Conservation (phyloP, 2,888 invertebrate genomes). For the Ellobium chinense region DNA sequence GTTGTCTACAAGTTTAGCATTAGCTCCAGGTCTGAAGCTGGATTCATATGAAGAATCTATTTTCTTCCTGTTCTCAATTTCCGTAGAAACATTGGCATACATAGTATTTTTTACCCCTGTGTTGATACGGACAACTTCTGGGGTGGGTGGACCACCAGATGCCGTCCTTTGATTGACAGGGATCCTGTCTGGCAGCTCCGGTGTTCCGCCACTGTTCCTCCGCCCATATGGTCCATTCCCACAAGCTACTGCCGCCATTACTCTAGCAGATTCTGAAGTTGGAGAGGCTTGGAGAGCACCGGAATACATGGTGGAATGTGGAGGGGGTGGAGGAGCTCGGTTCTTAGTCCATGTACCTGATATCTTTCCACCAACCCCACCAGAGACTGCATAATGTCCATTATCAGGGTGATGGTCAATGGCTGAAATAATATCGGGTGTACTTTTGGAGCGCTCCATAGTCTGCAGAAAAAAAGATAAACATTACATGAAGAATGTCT, state of each 20-base stretch:
- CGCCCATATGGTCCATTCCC: neutral
- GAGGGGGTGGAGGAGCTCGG: conserved; percentile 23
- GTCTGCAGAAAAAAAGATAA: conserved; percentile 27
- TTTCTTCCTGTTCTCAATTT: conserved; percentile 48
- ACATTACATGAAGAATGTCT: too few species aligned
- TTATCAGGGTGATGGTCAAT: neutral
- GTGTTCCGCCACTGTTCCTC: conserved; percentile 48
- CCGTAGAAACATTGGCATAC: conserved; percentile 75
- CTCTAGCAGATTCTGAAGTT: neutral
- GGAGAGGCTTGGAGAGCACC: conserved; percentile 3
- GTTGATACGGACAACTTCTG: conserved; percentile 62
- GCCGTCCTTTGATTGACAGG: conserved; percentile 60
- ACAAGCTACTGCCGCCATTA: neutral
- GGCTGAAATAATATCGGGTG: conserved; percentile 62
- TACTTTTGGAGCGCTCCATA: conserved; percentile 69
- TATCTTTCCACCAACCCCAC: neutral
- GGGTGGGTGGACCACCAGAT: conserved; percentile 57
- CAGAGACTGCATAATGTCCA: neutral
- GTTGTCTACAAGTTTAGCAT: conserved; percentile 92
- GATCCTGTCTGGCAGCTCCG: conserved; percentile 58
- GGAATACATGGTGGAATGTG: neutral
- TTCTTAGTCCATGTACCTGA: conserved; percentile 33
- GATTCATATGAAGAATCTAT: conserved; percentile 80
- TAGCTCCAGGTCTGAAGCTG: conserved; percentile 92
- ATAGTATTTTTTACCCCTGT: conserved; percentile 57